Percentiles rank a stretch among this genome's conserved stretches.
phyloP scores from a whole-genome alignment of 2,113 vertebrate genomes.

The Laterallus jamaicensis region DNA sequence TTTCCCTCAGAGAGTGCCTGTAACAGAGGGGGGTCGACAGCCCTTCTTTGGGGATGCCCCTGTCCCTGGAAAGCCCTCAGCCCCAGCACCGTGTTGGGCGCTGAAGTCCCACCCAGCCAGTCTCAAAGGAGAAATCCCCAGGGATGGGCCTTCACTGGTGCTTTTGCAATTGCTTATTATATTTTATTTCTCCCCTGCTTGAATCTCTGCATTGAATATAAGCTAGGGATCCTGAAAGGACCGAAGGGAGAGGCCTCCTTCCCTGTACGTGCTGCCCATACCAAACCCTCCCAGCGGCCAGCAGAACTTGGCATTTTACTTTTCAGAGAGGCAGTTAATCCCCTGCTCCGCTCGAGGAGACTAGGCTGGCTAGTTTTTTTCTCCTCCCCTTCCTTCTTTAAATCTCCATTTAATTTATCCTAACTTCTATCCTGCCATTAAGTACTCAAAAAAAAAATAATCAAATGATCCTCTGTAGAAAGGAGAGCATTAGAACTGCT shows the following conservation, averaged over 20 bases:
- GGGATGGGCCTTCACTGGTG: background rate
- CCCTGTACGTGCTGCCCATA: fast-evolving
- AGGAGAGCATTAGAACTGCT: slow-evolving; percentile 49
- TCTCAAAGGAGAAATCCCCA: background rate
- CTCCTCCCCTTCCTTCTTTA: background rate
- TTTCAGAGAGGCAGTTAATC: background rate
- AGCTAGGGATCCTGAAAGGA: background rate
- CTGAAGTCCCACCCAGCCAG: background rate
- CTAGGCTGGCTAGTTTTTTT: background rate
- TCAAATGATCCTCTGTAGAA: slow-evolving; percentile 51
- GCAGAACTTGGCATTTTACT: background rate
- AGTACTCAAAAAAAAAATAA: background rate
- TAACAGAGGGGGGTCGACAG: background rate
- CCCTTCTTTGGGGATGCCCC: background rate
- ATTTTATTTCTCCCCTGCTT: background rate
- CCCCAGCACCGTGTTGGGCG: background rate
- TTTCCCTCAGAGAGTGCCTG: background rate
- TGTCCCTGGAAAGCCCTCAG: background rate
- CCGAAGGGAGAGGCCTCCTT: background rate
- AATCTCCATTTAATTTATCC: background rate
- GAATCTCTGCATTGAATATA: background rate
- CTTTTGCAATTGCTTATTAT: background rate
- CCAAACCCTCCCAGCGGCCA: background rate
- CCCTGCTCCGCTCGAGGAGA: fast-evolving
- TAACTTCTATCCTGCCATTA: slow-evolving; percentile 1